Evolutionary conservation across 2,797 vertebrate species (phyloP).

Genomic region (Ctenosaura bakeri): DNA sequence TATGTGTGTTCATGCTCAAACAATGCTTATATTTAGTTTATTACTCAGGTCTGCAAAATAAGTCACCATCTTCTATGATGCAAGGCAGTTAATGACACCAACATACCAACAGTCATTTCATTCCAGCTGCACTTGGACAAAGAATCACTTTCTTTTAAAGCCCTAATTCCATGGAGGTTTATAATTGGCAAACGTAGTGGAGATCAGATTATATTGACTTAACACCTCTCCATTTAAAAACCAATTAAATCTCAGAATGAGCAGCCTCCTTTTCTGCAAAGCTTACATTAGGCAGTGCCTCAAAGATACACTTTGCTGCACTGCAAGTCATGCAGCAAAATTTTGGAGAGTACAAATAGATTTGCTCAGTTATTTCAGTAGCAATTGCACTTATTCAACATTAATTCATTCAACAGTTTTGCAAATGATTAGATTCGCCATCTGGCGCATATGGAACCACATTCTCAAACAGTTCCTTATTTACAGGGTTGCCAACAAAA

Average conservation of each 20-base stretch:
- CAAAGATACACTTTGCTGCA: constrained; percentile 63
- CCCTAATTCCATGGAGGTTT: constrained; percentile 41
- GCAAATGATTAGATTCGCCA: constrained; percentile 71
- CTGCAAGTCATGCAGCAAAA: constrained; percentile 56
- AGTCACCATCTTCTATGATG: neutral
- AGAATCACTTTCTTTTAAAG: constrained; percentile 54
- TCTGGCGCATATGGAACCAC: constrained; percentile 69
- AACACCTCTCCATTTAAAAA: constrained; percentile 50
- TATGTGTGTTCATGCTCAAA: neutral
- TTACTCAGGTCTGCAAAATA: constrained; percentile 14
- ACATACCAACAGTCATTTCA: constrained; percentile 37
- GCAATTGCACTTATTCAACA: constrained; percentile 72
- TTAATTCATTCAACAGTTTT: constrained; percentile 66
- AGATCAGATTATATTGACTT: constrained; percentile 61
- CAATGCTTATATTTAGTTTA: neutral
- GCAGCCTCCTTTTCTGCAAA: constrained; percentile 41
- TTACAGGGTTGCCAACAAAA: constrained; percentile 59
- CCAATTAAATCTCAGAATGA: constrained; percentile 70
- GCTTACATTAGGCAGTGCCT: constrained; percentile 53
- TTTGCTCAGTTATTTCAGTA: constrained; percentile 62
- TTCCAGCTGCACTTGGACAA: neutral
- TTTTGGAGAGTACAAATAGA: constrained; percentile 60
- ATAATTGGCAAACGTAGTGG: constrained; percentile 50
- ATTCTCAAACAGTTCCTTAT: constrained; percentile 65
- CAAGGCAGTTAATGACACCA: neutral